Evolutionary conservation across 2,797 vertebrate species (phyloP), one percentile per base, ranked within the genome.

Genomic region (Arctocebus calabarensis): DNA sequence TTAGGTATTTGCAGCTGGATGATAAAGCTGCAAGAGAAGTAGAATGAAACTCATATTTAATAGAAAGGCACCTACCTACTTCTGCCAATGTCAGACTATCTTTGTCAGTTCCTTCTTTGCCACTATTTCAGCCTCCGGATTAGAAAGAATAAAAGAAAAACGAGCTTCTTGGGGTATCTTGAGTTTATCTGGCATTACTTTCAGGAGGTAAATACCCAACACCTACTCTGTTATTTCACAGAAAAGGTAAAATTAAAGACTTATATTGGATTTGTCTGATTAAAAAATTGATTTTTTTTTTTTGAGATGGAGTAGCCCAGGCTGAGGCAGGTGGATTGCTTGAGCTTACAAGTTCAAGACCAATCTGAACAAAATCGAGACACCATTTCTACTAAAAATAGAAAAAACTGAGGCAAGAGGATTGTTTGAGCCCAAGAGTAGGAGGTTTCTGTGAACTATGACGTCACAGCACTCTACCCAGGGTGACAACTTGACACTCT

Each of bases 1-100:
- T 75, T 91, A 20, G 55, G 14, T 74, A 59, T 75, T 87, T 66
- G 48, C 40, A 70, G 16, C 59, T 75, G 20, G 62, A 70, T 91
- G 84, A 52, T 57, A 91, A 83, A 87, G 10, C 27, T 81, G 20
- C n/a, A 87, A 77, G 25, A 90, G 77, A 71, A 93, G 34, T 66
- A 45, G 55, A 73, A 71, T 83, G 68, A 84, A 91, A 71, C 32
- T 40, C 45, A 37, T 74, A 45, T 74, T 71, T 11, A 91, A 71
- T 20, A 73, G 43, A 74, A 84, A 73, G 32, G 11, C 14, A 64
- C 55, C 68, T 90, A 34, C 25, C 48, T 73, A 45, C 32, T n/a
- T 61, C 78, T 84, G 70, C 79, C 73, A 87, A 87, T n/a, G 23
- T 57, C 57, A 74, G 29, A 2, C 66, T 75, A 66, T 13, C 57